Evolutionary conservation across 2,888 invertebrate genomes (phyloP).

Genomic region (Stenchaetothrips biformis): DNA sequence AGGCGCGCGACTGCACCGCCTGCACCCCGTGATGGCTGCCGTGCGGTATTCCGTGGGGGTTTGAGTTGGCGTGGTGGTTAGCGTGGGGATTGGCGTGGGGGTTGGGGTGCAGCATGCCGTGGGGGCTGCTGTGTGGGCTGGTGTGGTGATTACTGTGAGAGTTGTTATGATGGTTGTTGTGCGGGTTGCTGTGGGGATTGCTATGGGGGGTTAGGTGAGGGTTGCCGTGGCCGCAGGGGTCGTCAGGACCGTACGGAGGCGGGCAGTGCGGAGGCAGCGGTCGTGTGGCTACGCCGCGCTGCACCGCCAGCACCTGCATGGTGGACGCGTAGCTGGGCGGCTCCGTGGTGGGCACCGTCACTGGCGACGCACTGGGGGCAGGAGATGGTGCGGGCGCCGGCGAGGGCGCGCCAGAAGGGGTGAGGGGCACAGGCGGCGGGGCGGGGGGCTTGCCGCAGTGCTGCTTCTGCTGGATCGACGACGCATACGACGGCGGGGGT

Average conservation of each 20-base stretch:
- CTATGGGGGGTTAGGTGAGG: constrained; percentile 32
- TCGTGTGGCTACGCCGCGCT: constrained; percentile 55
- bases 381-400: constrained; percentile 32
- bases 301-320: constrained; percentile 70
- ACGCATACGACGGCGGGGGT: constrained; percentile 78
- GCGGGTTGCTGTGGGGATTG: constrained; percentile 42
- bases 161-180: neutral
- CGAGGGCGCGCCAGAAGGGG: constrained; percentile 42
- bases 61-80: constrained; percentile 35
- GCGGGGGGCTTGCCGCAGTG: constrained; percentile 47
- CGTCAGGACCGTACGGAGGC: constrained; percentile 35
- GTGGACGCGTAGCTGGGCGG: constrained; percentile 90
- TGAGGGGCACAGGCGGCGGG: constrained; percentile 48
- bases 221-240: constrained; percentile 31
- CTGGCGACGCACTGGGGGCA: constrained; percentile 36
- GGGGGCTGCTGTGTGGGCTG: constrained; percentile 31
- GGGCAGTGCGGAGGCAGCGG: constrained; percentile 39
- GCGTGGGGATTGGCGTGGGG: constrained; percentile 32
- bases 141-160: constrained; percentile 35
- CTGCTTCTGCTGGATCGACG: constrained; percentile 72
- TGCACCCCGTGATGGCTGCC: neutral
- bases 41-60: constrained; percentile 42
- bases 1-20: neutral
- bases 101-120: neutral
- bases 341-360: constrained; percentile 71